Evolutionary conservation across 2,113 vertebrate species (phyloP).

Genomic region (Phrynosoma blainvillii): DNA sequence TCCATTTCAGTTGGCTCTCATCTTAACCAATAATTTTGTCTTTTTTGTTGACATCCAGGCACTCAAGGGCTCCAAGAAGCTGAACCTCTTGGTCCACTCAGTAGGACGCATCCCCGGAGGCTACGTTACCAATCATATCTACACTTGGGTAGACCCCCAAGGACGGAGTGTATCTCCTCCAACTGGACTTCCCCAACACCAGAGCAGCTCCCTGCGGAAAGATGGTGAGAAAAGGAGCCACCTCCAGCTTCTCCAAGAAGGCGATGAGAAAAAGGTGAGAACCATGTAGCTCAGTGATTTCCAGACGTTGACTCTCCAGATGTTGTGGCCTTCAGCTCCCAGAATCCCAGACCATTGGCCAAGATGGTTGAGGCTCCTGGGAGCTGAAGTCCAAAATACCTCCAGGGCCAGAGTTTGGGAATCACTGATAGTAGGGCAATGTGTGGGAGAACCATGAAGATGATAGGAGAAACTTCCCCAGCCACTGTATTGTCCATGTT

Average conservation of each 20-base stretch:
- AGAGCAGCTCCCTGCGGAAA: conserved; percentile 77
- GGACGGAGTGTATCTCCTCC: conserved; percentile 92
- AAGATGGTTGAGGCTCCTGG: too few relatives aligned
- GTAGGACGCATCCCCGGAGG: conserved; percentile 93
- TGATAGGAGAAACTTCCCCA: too few relatives aligned
- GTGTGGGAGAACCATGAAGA: too few relatives aligned
- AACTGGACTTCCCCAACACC: conserved; percentile 81
- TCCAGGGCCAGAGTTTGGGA: too few relatives aligned
- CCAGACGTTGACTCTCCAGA: too few relatives aligned
- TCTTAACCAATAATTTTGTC: background rate
- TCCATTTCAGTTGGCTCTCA: background rate
- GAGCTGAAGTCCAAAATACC: too few relatives aligned
- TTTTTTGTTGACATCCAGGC: conserved; percentile 73
- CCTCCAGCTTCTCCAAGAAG: conserved; percentile 91
- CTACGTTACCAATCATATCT: conserved; percentile 96
- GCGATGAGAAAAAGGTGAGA: conserved; percentile 96
- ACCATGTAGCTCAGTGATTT: background rate
- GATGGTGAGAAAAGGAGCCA: conserved; percentile 88
- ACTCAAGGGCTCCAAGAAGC: conserved; percentile 96
- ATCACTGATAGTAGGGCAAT: too few relatives aligned
- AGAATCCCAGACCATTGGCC: too few relatives aligned
- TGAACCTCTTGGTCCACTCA: conserved; percentile 88
- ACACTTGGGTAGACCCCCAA: conserved; percentile 97
- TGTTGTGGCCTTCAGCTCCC: too few relatives aligned
- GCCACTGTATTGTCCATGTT: too few relatives aligned